phyloP scores from a whole-genome alignment of 2,113 vertebrate species.

The Strix aluco region DNA sequence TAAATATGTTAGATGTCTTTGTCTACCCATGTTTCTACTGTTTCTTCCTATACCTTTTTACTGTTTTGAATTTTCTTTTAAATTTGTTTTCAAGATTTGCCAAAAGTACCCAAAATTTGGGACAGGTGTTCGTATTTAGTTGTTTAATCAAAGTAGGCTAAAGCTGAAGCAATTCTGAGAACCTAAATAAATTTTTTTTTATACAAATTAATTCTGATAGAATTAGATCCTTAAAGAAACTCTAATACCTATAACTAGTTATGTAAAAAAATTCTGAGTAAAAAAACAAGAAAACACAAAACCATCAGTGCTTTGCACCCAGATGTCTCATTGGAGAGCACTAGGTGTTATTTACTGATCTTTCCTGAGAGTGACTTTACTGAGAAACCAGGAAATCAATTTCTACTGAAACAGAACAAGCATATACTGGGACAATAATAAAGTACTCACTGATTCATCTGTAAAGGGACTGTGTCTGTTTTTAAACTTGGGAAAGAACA shows the following conservation, averaged over 20 bases:
- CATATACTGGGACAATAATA: not conserved
- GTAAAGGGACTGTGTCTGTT: not conserved
- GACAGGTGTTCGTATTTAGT: not conserved
- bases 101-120: not conserved
- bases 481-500: not conserved
- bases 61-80: not conserved
- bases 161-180: not conserved
- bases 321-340: not conserved
- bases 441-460: not conserved
- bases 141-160: not conserved
- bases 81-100: not conserved
- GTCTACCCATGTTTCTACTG: not conserved
- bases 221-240: not conserved
- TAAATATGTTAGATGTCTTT: not conserved
- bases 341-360: not conserved
- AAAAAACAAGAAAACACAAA: not conserved
- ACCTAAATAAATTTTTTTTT: not conserved
- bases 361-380: not conserved
- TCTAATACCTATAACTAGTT: not conserved
- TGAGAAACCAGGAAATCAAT: not conserved
- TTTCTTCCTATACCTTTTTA: not conserved
- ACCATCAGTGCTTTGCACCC: accelerated
- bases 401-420: not conserved
- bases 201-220: not conserved
- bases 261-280: not conserved